Evolutionary conservation across 2,113 vertebrate genomes (phyloP), one percentile per base, ranked within the genome.

Genomic region (Ia io): DNA sequence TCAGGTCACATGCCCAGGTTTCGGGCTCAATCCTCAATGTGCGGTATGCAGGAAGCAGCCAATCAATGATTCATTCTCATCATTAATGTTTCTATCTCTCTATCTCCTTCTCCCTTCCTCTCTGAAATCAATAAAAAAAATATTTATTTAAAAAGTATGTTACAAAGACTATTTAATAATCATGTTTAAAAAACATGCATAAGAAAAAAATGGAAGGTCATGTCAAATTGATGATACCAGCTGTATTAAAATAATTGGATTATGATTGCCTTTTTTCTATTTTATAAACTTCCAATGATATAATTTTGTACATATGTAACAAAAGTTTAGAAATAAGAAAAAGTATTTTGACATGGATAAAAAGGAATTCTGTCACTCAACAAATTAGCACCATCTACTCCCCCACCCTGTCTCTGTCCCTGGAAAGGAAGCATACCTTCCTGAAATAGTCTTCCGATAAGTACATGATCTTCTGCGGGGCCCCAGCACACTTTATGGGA

Each of bases 381-480:
- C 53, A 28, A 25, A 67, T 18, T 3, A 22, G 47, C 18, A 7
- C 20, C 9, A 0, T 6, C 79, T 56, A 2, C 40, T 32, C 35
- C n/a, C 23, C 79, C 1, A 13, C 76, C 22, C 63, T 18, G 12
- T 53, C 67, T 28, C 56, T 25, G 18, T 28, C 28, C 18, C 35
- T 32, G 63, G 37, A 85, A 32, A 93, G 32, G 51, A 84, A 1
- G 95, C 95, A 40, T 97, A 99, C 99, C 98, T 99, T 99, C 98
- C 99, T 98, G 78, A 99, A 97, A 95, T 98, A 99, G 8, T 98
- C 98, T 9, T 99, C 99, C 0, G 99, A 97, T 40, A 99, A 98
- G 96, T 99, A 99, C 99, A 99, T 99, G 94, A 99, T 99, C 98
- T 99, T 99, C 97, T 99, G 99, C 32, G 99, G 99, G 0, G 99